Conservation (phyloP, 2,888 invertebrate species). For the Argyresthia albistria region DNA sequence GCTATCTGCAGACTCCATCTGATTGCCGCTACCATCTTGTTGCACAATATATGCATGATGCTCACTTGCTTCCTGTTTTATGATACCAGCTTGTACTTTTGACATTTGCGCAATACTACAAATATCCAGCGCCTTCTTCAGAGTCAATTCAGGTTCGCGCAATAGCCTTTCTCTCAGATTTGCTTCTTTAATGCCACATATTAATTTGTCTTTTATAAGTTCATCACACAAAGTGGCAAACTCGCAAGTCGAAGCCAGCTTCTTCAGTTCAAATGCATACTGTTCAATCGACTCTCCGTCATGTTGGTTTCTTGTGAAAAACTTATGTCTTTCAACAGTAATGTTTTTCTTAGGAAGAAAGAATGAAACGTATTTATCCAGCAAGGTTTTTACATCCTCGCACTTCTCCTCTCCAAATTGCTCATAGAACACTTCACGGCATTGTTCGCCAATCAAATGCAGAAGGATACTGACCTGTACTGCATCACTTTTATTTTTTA, state of each 20-base stretch:
- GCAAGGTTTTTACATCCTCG: conserved; percentile 6
- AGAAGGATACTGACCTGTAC: conserved; percentile 13
- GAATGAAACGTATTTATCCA: conserved; percentile 11
- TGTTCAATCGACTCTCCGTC: conserved; percentile 13
- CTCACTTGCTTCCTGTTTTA: neutral
- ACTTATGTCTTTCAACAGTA: conserved; percentile 13
- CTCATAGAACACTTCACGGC: conserved; percentile 12
- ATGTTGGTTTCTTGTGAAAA: conserved; percentile 13
- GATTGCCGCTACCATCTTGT: no score
- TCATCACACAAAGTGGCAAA: conserved; percentile 13
- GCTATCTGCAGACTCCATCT: no score
- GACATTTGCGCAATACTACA: neutral
- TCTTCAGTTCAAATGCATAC: conserved; percentile 13
- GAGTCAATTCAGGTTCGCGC: neutral
- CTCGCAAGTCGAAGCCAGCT: conserved; percentile 14
- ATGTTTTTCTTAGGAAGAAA: conserved; percentile 14
- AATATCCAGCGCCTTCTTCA: neutral
- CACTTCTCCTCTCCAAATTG: conserved; percentile 2
- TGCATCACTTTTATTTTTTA: conserved; percentile 6
- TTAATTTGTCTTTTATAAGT: conserved; percentile 13
- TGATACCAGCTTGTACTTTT: neutral
- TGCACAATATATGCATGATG: no score
- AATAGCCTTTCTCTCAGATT: conserved; percentile 12
- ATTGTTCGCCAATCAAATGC: conserved; percentile 12
- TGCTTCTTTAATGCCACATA: conserved; percentile 14